A percentile compares a stretch with the other conserved stretches of the same genome.
phyloP scores from a whole-genome alignment of 2,113 vertebrate species.

The Antigone vipio region DNA sequence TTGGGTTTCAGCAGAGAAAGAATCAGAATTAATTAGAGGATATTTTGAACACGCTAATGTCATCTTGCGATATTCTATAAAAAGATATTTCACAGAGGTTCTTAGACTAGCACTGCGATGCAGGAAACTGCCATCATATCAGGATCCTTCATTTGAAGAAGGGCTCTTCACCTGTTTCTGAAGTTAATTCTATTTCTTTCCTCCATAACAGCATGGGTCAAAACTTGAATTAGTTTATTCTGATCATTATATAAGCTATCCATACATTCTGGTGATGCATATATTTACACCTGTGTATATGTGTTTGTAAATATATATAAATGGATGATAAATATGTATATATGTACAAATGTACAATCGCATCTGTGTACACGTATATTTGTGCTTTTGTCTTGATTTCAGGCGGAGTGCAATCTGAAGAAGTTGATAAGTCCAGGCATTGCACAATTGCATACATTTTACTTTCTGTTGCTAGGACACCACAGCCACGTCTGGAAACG shows the following conservation, averaged over 20 bases:
- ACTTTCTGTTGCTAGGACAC: background rate
- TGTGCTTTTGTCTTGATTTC: background rate
- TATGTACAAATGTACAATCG: background rate
- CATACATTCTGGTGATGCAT: background rate
- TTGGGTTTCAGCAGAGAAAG: background rate
- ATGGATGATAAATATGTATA: background rate
- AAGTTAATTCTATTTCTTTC: background rate
- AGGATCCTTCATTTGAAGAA: background rate
- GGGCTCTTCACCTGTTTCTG: background rate
- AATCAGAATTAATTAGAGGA: background rate
- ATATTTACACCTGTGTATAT: too few relatives aligned
- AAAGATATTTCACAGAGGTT: background rate
- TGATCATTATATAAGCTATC: background rate
- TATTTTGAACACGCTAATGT: background rate
- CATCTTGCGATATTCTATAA: background rate
- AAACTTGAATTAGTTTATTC: background rate
- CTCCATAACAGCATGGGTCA: background rate
- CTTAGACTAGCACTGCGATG: background rate
- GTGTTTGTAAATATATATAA: background rate
- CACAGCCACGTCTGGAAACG: background rate
- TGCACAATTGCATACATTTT: background rate
- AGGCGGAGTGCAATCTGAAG: background rate
- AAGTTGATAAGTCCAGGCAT: background rate
- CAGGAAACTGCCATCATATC: background rate
- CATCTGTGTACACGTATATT: rapidly evolving